phyloP scores from a whole-genome alignment of 2,888 invertebrate species.

The Anthoptus insignis region DNA sequence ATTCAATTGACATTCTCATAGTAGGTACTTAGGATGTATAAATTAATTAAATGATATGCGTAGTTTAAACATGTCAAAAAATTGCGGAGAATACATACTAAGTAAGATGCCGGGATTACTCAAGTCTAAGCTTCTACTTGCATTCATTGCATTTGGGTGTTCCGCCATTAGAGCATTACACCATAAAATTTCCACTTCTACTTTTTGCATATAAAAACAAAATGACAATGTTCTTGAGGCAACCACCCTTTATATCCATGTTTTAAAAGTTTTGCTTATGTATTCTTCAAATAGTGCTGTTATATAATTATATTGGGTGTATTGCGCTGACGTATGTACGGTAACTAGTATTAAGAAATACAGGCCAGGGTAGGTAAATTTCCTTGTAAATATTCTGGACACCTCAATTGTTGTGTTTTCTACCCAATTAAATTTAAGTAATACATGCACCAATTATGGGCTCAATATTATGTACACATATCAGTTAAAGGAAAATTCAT shows the following conservation, averaged over 20 bases:
- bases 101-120: constrained; percentile 51
- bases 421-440: constrained; percentile 33
- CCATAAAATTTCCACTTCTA: neutral
- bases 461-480: constrained; percentile 30
- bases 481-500: constrained; percentile 14
- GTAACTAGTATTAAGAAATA: constrained; percentile 45
- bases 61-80: constrained; percentile 34
- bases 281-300: constrained; percentile 29
- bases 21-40: constrained; percentile 47
- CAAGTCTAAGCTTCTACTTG: constrained; percentile 30
- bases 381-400: constrained; percentile 44
- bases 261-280: constrained; percentile 40
- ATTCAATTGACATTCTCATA: constrained; percentile 42
- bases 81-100: constrained; percentile 27
- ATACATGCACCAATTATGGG: constrained; percentile 24
- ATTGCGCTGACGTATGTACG: constrained; percentile 41
- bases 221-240: neutral
- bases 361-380: constrained; percentile 38
- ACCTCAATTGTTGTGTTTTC: constrained; percentile 36
- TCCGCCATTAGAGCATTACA: neutral
- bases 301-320: constrained; percentile 40
- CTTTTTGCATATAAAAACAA: neutral
- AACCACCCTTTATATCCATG: constrained; percentile 4
- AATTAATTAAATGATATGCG: constrained; percentile 36
- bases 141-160: constrained; percentile 16